phyloP scores from a whole-genome alignment of 92 coral and sea anemone species.

The Muricea muricata region DNA sequence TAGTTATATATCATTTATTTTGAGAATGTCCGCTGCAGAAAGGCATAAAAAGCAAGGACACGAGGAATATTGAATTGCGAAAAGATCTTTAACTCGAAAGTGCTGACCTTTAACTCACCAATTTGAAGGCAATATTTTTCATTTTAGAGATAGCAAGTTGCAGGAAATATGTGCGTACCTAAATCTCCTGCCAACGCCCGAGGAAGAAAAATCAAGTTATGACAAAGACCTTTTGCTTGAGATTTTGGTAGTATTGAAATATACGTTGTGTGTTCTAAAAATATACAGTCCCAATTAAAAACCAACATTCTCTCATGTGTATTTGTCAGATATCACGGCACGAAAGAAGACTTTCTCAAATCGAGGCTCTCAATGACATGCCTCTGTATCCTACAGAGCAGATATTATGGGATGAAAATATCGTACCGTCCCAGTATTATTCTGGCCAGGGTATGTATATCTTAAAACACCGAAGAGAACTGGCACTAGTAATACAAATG shows the following conservation, averaged over 20 bases:
- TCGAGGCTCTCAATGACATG: constrained; percentile 98
- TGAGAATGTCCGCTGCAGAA: too few relatives aligned
- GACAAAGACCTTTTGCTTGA: constrained; percentile 85
- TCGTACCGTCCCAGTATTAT: constrained; percentile 94
- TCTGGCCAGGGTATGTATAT: constrained; percentile 90
- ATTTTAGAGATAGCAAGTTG: constrained; percentile 75
- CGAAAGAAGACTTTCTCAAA: constrained; percentile 92
- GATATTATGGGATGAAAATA: constrained; percentile 98
- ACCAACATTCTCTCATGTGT: not conserved
- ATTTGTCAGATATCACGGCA: constrained; percentile 86
- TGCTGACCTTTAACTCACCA: too few relatives aligned
- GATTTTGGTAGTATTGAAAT: constrained; percentile 74
- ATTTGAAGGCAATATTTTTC: not conserved
- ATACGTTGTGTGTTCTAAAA: not conserved
- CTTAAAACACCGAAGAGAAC: too few relatives aligned
- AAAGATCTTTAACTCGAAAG: too few relatives aligned
- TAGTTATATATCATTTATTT: too few relatives aligned
- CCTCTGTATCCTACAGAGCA: constrained; percentile 97
- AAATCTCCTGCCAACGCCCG: constrained; percentile 85
- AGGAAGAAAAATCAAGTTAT: constrained; percentile 66
- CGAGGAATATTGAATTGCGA: too few relatives aligned
- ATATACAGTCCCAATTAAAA: not conserved
- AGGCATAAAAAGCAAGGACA: too few relatives aligned
- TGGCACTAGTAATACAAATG: too few relatives aligned
- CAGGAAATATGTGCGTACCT: constrained; percentile 89